These are phyloP conservation scores for Lordiphosa fenestrarum DNA, from an alignment of 2,888 invertebrate genomes.

Conservation along the genomic window DNA sequence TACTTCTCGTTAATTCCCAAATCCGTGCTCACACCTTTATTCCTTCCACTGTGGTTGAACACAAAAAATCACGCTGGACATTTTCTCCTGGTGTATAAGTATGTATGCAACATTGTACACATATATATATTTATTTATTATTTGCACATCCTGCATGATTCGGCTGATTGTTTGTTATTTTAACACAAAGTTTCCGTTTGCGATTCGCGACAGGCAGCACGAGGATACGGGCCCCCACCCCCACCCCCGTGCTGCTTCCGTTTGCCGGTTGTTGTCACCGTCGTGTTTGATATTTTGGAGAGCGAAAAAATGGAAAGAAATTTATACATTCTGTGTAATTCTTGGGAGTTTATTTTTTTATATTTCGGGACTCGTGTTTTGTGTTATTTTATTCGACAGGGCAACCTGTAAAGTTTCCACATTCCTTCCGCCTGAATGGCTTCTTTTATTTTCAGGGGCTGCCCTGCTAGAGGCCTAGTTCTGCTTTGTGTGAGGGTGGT, in stretches of 20 bases:
- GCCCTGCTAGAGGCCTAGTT: slow-evolving; percentile 1
- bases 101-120: background rate
- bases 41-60: too few species aligned
- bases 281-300: slow-evolving; percentile 29
- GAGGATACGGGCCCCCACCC: slow-evolving; percentile 8
- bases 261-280: slow-evolving; percentile 48
- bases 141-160: slow-evolving; percentile 74
- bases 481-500: background rate
- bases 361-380: slow-evolving; percentile 40
- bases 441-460: slow-evolving; percentile 43
- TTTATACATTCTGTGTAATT: slow-evolving; percentile 8
- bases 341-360: slow-evolving; percentile 10
- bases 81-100: too few species aligned
- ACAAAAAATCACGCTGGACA: too few species aligned
- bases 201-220: slow-evolving; percentile 35
- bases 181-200: slow-evolving; percentile 71
- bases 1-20: too few species aligned
- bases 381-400: slow-evolving; percentile 49
- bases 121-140: slow-evolving; percentile 75
- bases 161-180: slow-evolving; percentile 74
- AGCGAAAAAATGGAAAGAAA: slow-evolving; percentile 5
- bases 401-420: slow-evolving; percentile 58
- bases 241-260: slow-evolving; percentile 50
- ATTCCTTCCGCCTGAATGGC: slow-evolving; percentile 58
- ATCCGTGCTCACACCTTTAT: too few species aligned